Evolutionary conservation across 2,888 invertebrate genomes (phyloP).

Genomic region (Cyaniris semiargus): DNA sequence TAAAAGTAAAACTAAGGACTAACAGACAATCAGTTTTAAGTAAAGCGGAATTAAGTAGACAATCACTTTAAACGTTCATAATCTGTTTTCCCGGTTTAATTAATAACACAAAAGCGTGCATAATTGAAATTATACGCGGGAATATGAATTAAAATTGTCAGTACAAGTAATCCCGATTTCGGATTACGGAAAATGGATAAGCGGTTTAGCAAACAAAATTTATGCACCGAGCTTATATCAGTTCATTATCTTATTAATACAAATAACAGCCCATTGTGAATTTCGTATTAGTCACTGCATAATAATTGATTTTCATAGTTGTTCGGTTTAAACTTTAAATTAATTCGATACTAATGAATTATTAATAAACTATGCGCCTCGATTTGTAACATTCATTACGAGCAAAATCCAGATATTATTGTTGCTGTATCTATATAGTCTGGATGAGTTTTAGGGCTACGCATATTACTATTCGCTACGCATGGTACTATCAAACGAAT

Average conservation of each 20-base stretch:
- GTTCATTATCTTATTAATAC: constrained; percentile 41
- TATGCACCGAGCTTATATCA: constrained; percentile 33
- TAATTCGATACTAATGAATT: constrained; percentile 20
- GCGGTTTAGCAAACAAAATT: constrained; percentile 28
- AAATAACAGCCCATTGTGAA: constrained; percentile 41
- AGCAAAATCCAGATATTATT: neutral
- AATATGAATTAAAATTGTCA: constrained; percentile 19
- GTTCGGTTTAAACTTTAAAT: constrained; percentile 29
- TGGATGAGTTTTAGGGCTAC: neutral
- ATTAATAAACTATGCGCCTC: constrained; percentile 23
- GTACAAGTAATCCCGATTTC: constrained; percentile 14
- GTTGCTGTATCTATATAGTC: neutral
- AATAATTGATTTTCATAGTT: constrained; percentile 40
- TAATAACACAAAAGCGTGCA: neutral
- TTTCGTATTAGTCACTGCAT: constrained; percentile 36
- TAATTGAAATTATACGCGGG: constrained; percentile 15
- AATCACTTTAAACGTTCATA: constrained; percentile 1
- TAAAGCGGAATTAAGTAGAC: neutral
- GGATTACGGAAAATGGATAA: constrained; percentile 14
- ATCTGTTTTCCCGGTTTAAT: constrained; percentile 7
- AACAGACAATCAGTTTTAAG: neutral
- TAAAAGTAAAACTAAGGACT: neutral
- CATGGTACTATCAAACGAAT: too few species aligned
- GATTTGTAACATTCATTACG: constrained; percentile 6
- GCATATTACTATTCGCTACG: neutral